Evolutionary conservation across 2,797 vertebrate genomes (phyloP).

Genomic region (Leucoraja ocellata): DNA sequence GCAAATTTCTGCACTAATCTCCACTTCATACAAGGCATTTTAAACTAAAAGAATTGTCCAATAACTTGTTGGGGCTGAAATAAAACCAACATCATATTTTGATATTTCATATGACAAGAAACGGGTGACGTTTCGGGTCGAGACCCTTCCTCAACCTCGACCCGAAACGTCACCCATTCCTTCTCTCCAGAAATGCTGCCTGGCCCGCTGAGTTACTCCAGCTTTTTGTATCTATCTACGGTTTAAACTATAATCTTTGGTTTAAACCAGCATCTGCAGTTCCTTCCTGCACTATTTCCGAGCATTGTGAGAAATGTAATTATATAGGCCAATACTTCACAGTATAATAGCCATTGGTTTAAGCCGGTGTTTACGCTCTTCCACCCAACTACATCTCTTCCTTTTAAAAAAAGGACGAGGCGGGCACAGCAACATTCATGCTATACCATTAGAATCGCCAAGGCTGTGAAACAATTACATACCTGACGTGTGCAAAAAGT

Average conservation of each 20-base stretch:
- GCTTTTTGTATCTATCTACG: too few relatives aligned
- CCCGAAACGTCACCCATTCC: too few relatives aligned
- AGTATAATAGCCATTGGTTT: background rate
- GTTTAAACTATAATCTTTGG: too few relatives aligned
- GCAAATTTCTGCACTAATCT: too few relatives aligned
- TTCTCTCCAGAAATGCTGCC: too few relatives aligned
- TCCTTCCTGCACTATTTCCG: too few relatives aligned
- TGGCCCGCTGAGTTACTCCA: too few relatives aligned
- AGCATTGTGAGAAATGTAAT: too few relatives aligned
- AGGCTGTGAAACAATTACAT: background rate
- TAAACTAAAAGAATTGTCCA: background rate
- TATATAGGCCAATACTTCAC: too few relatives aligned
- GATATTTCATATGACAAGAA: background rate
- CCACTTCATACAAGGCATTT: background rate
- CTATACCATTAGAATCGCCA: background rate
- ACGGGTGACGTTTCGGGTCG: too few relatives aligned
- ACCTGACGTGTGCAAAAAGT: background rate
- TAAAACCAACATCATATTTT: background rate
- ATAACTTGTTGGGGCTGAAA: background rate
- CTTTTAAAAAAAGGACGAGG: background rate
- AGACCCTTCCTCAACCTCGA: too few relatives aligned
- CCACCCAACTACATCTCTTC: background rate
- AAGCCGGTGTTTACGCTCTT: background rate
- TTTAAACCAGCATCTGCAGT: too few relatives aligned
- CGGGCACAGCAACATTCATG: background rate